phyloP scores from a whole-genome alignment of 1,140 invertebrate species.

The Drosophila malerkotliana region DNA sequence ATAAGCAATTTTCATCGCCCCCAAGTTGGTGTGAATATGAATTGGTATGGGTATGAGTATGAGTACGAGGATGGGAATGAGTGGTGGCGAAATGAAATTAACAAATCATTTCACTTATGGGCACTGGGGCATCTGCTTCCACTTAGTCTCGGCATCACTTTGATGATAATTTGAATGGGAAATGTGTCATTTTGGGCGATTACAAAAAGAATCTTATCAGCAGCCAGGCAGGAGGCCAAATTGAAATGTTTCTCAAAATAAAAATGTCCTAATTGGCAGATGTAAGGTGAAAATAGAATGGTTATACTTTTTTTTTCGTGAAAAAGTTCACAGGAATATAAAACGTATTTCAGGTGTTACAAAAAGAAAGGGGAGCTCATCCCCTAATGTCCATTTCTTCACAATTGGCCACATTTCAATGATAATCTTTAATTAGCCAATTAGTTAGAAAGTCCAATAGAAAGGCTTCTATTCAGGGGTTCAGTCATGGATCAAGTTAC shows the following conservation, averaged over 20 bases:
- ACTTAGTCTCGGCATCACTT: slow-evolving; percentile 61
- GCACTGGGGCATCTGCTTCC: slow-evolving; percentile 46
- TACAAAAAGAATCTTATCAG: slow-evolving; percentile 65
- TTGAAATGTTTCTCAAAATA: slow-evolving; percentile 5
- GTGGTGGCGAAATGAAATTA: slow-evolving; percentile 67
- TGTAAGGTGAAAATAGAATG: neutral
- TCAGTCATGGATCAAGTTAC: slow-evolving; percentile 49
- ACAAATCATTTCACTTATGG: slow-evolving; percentile 70
- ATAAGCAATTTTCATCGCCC: slow-evolving; percentile 74
- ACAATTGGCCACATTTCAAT: neutral
- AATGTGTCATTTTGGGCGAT: slow-evolving; percentile 73
- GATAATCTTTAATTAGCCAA: slow-evolving; percentile 25
- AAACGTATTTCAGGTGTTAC: no score
- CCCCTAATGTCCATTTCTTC: neutral
- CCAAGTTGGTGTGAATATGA: slow-evolving; percentile 18
- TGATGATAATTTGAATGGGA: slow-evolving; percentile 80
- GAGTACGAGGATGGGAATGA: slow-evolving; percentile 5
- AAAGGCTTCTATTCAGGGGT: neutral
- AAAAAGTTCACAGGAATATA: no score
- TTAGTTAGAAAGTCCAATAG: neutral
- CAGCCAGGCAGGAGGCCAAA: slow-evolving; percentile 22
- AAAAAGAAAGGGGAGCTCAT: no score
- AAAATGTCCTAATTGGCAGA: neutral
- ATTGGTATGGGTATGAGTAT: slow-evolving; percentile 4
- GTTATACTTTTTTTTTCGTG: neutral